These are phyloP conservation scores for Thyatira batis DNA, from an alignment of 2,888 invertebrate species.

Conservation along the genomic window DNA sequence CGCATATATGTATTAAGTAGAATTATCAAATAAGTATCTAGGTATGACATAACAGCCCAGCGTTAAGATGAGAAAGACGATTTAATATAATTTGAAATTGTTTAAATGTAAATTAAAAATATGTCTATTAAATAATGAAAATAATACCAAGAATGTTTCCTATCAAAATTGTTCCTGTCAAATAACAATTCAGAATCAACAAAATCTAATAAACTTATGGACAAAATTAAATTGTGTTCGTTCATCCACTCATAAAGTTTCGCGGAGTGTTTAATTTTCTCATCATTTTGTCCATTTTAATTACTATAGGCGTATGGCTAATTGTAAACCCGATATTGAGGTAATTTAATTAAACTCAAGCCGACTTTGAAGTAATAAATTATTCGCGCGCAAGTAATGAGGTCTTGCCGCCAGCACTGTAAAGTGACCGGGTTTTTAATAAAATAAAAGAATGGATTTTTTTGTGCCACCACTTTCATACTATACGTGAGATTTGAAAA, in stretches of 20 bases:
- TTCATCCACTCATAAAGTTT: background rate
- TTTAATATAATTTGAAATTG: too few relatives aligned
- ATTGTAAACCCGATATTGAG: constrained; percentile 1
- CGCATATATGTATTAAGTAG: too few relatives aligned
- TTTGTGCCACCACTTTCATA: too few relatives aligned
- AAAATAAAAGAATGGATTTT: background rate
- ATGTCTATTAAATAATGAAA: too few relatives aligned
- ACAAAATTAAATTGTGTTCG: background rate
- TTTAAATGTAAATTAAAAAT: too few relatives aligned
- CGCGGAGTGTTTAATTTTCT: background rate
- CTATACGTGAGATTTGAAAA: too few relatives aligned
- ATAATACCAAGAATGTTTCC: too few relatives aligned
- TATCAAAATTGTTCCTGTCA: too few relatives aligned
- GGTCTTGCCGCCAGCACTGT: background rate
- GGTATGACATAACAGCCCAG: too few relatives aligned
- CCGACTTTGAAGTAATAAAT: constrained; percentile 15
- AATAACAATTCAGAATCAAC: background rate
- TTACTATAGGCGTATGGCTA: background rate
- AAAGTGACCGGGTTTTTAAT: constrained; percentile 2
- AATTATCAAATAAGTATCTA: too few relatives aligned
- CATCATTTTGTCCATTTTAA: background rate
- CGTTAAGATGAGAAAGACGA: too few relatives aligned
- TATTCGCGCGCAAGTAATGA: constrained; percentile 15
- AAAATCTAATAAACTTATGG: background rate
- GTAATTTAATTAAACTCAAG: constrained; percentile 15